These are phyloP conservation scores for Zoanthus sansibaricus DNA, from an alignment of 92 coral and sea anemone genomes.

Conservation along the genomic window DNA sequence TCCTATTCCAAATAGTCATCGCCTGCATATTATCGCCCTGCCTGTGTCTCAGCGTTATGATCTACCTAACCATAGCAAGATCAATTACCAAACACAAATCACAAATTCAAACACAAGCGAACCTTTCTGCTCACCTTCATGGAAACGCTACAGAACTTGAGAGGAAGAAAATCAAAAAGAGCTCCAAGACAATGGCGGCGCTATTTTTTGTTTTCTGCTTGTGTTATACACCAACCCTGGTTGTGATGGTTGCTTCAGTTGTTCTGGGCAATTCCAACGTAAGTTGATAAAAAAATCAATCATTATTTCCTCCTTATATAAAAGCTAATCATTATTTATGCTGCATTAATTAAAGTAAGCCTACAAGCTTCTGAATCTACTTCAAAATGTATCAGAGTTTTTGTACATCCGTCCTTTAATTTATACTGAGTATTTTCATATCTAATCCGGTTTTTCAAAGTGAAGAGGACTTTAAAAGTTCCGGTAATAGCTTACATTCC, in stretches of 20 bases:
- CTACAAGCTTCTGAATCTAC: background rate
- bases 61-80: conserved; percentile 26
- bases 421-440: background rate
- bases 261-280: background rate
- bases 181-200: conserved; percentile 35
- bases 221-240: conserved; percentile 34
- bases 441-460: background rate
- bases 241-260: conserved; percentile 36
- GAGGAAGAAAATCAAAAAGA: conserved; percentile 11
- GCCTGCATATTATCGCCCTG: conserved; percentile 32
- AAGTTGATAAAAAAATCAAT: background rate
- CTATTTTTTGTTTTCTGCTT: conserved; percentile 32
- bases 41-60: background rate
- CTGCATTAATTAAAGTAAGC: background rate
- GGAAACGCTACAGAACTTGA: background rate
- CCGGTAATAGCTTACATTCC: background rate
- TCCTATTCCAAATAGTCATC: conserved; percentile 7
- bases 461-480: background rate
- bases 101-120: background rate
- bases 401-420: too few species aligned
- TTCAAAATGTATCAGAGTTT: too few species aligned
- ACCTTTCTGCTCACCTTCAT: background rate
- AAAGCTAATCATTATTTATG: background rate
- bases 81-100: conserved; percentile 38
- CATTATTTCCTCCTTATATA: background rate